phyloP scores from a whole-genome alignment of 2,888 invertebrate species.

The Caenorhabditis parvicauda region DNA sequence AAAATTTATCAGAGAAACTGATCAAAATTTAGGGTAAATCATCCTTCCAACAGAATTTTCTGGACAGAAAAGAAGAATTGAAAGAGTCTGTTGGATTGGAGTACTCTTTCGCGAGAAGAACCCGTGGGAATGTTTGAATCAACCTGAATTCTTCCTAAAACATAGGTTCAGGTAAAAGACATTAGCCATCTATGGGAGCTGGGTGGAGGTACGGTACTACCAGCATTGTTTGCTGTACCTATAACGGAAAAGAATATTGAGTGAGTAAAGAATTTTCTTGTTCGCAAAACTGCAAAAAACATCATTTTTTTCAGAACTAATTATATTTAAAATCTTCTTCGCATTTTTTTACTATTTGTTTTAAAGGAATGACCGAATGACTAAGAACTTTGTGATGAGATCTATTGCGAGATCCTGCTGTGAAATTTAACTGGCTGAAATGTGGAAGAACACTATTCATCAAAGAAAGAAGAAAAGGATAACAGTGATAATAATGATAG shows the following conservation, averaged over 20 bases:
- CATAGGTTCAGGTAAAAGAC: constrained; percentile 69
- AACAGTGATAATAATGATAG: too few species aligned
- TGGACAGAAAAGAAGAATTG: constrained; percentile 74
- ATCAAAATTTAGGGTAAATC: constrained; percentile 73
- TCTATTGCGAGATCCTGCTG: too few species aligned
- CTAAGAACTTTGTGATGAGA: too few species aligned
- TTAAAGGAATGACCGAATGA: constrained; percentile 28
- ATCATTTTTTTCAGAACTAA: background rate
- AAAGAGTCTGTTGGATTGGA: constrained; percentile 82
- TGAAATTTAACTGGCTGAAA: too few species aligned
- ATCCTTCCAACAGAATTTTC: constrained; percentile 75
- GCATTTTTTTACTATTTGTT: constrained; percentile 17
- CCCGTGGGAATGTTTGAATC: constrained; percentile 65
- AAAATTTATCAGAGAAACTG: background rate
- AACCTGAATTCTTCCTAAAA: constrained; percentile 11
- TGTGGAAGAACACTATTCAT: too few species aligned
- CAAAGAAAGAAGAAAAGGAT: too few species aligned
- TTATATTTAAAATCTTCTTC: background rate
- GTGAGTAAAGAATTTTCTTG: constrained; percentile 62
- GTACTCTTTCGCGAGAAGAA: constrained; percentile 77
- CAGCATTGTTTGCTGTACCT: constrained; percentile 67
- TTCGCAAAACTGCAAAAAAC: constrained; percentile 2
- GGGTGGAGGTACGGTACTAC: constrained; percentile 70
- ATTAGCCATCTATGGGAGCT: constrained; percentile 84
- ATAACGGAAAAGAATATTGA: constrained; percentile 64